A percentile compares a stretch with the other conserved stretches of the same genome.
Conservation (phyloP, 1,140 invertebrate species). For the Lepidurus couesii region DNA sequence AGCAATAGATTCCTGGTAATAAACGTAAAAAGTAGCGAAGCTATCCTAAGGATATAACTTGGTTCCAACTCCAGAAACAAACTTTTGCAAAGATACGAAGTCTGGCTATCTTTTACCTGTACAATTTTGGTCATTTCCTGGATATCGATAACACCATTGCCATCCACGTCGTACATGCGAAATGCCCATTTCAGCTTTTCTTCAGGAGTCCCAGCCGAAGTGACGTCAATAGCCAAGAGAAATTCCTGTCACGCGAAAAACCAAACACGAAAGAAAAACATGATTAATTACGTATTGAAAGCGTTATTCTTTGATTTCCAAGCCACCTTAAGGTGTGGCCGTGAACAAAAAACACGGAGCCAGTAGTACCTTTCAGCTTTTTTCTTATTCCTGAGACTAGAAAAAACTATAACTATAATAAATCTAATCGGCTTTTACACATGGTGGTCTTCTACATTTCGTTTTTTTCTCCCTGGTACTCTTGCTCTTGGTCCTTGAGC, state of each 20-base stretch:
- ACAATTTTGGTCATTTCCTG: constrained; percentile 87
- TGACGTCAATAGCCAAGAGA: constrained; percentile 94
- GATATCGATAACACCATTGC: constrained; percentile 94
- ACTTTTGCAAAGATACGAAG: constrained; percentile 31
- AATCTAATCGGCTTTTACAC: too few species aligned
- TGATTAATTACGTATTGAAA: neutral
- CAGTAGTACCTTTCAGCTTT: too few species aligned
- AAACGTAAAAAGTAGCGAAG: constrained; percentile 11
- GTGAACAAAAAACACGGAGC: too few species aligned
- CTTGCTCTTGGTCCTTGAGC: too few species aligned
- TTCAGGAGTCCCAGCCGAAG: constrained; percentile 92
- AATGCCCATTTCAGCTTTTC: constrained; percentile 99
- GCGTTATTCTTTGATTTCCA: too few species aligned
- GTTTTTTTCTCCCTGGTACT: too few species aligned
- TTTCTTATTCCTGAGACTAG: too few species aligned
- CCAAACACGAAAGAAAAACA: constrained; percentile 23
- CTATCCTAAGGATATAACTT: constrained; percentile 6
- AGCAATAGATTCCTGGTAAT: neutral
- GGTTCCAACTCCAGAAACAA: constrained; percentile 35
- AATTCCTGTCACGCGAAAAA: constrained; percentile 70
- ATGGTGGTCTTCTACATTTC: too few species aligned
- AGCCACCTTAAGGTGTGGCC: too few species aligned
- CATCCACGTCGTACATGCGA: constrained; percentile 98
- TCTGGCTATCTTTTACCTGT: constrained; percentile 56
- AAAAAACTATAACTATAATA: too few species aligned